These are phyloP conservation scores for Budorcas taxicolor DNA, from an alignment of 2,113 vertebrate genomes.

Conservation along the genomic window DNA sequence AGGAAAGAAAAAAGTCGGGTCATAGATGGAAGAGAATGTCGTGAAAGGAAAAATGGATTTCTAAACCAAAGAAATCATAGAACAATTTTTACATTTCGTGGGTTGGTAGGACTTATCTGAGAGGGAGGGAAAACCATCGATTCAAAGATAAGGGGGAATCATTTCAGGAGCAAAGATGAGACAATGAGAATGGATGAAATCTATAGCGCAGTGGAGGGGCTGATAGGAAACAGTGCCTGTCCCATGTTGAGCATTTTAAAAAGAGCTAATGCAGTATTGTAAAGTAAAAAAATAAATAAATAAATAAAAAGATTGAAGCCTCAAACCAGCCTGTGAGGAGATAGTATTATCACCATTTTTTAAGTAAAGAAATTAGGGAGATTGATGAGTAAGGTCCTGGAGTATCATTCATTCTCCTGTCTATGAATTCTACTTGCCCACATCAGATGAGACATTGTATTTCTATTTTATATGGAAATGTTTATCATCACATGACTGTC, in stretches of 20 bases:
- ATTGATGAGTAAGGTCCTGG: neutral
- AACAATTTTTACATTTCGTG: neutral
- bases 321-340: neutral
- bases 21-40: neutral
- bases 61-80: neutral
- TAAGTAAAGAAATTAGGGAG: neutral
- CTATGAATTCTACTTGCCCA: neutral
- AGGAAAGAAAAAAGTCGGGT: neutral
- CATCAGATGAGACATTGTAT: neutral
- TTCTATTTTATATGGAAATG: neutral
- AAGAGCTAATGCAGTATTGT: neutral
- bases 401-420: neutral
- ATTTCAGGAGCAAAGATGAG: neutral
- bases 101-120: neutral
- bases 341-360: neutral
- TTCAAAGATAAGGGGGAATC: neutral
- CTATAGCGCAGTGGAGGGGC: accelerated
- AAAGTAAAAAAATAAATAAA: no score
- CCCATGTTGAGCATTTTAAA: neutral
- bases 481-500: neutral
- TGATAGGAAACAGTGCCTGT: neutral
- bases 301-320: neutral
- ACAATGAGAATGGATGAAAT: neutral
- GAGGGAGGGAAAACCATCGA: neutral
- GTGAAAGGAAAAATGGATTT: neutral